Base-by-base conservation (phyloP, 2,113 vertebrate species). In the Hoplias malabaricus region DNA sequence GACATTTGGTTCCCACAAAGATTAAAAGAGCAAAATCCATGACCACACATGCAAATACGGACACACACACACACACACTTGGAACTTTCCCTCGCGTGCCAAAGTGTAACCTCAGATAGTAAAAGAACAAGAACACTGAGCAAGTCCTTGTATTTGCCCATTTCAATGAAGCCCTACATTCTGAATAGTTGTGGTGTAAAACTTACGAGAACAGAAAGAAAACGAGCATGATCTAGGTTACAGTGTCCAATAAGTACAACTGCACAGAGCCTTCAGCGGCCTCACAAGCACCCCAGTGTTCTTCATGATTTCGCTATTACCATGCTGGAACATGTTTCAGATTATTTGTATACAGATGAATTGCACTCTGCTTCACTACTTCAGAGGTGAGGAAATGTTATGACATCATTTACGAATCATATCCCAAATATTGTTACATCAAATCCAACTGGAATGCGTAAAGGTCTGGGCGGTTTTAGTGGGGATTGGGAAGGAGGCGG, bases 141-240 rank as follows among this genome's bases (percentile, higher is more conserved):
- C 27, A n/a, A 54, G 46, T 74, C 48, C 68, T 80, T 43, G 34
- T 70, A 50, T 27, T 21, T 27, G 73, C 69, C 73, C 65, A 54
- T 76, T 80, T 76, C 36, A 71, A 46, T 53, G 56, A 80, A 65
- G 34, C 46, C 54, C 59, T 68, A 27, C 67, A 76, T 65, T 80
- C 76, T 23, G 25, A 75, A 80, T 80, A 65, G 50, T 76, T 80
- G 79, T 29, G 79, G 79, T 76, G 59, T 48, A 61, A 63, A 76
- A 56, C 67, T 61, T 63, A 71, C 67, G 54, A 56, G 56, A 33
- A 13, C 34, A 33, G 56, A 73, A 34, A 42, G 71, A 29, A 69
- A 69, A 12, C 69, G 56, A 66, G 33, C 4, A 62, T 42, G 53
- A 78, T 50, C 33, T 53, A 69, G 67, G 66, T 70, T 70, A 70